Evolutionary conservation across 2,888 invertebrate genomes (phyloP), one percentile per base, ranked within the genome.

Genomic region (Panzeria rudis): DNA sequence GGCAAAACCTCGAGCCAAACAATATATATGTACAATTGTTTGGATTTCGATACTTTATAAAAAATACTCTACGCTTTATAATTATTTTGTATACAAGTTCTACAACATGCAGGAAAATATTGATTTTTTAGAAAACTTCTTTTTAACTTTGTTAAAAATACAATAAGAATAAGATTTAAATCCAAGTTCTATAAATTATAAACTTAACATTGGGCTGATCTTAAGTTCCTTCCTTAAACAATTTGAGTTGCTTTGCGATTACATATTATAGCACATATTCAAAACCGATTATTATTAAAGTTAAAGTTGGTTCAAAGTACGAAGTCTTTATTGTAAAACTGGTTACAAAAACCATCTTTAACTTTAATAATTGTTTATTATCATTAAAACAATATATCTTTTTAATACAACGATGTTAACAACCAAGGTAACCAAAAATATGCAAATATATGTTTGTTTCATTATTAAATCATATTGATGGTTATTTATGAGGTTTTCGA

Each of bases 341-440:
- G 32, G 56, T 56, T n/a, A 7, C 3, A 32, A n/a, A 15, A 29
- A 6, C 1, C n/a, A 3, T 47, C 47, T 50, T 13, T 3, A 32
- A 56, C 3, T 32, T 17, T 32, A 56, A 32, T 32, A 17, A 56
- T 56, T 32, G 0, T 56, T 32, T 56, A 56, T 56, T 32, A 32
- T 56, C n/a, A 8, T 35, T 35, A 20, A 59, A 5, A 59, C 35
- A 32, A 59, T 59, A 35, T 59, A 59, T 59, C 59, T 59, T 59
- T 20, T 35, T 59, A 59, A 35, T 35, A 29, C 17, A 9, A 25
- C 29, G 7, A 20, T 11, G 6, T n/a, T 35, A 32, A 17, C 35
- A 17, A 59, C 17, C 59, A 35, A 59, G 59, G 59, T 17, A 35
- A 59, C 8, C 0, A 59, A 17, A 59, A 59, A 35, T 59, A 59